Conservation (phyloP, 2,888 invertebrate genomes). For the Mamestra brassicae region DNA sequence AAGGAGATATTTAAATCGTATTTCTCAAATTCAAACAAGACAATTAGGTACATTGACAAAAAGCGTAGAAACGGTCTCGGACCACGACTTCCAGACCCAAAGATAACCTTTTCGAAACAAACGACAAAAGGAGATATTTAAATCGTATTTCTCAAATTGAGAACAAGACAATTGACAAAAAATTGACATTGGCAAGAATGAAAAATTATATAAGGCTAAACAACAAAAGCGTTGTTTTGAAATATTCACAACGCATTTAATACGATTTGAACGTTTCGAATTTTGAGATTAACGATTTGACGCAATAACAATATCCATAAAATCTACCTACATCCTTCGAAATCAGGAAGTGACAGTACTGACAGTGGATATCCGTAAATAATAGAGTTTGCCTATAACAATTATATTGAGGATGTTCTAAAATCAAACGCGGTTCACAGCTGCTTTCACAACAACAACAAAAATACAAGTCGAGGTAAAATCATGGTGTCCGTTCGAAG, state of each 20-base stretch:
- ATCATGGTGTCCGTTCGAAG: background rate
- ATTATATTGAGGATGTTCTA: conserved; percentile 28
- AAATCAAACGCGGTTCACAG: background rate
- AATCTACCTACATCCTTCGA: conserved; percentile 21
- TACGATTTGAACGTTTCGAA: background rate
- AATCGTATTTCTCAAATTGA: too few relatives aligned
- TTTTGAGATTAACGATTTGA: background rate
- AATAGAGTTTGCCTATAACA: conserved; percentile 2
- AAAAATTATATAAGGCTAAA: too few relatives aligned
- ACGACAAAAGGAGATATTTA: too few relatives aligned
- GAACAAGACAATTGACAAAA: too few relatives aligned
- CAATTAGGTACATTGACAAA: too few relatives aligned
- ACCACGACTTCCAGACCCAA: too few relatives aligned
- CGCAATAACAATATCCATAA: conserved; percentile 15
- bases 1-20: too few relatives aligned
- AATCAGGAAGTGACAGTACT: conserved; percentile 33
- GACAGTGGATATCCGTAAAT: conserved; percentile 29
- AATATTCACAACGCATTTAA: background rate
- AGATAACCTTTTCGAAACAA: too few relatives aligned
- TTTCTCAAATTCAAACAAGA: too few relatives aligned
- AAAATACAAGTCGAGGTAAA: background rate
- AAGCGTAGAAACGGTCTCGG: too few relatives aligned
- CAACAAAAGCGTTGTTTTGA: background rate
- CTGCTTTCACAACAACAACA: background rate
- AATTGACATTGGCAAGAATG: too few relatives aligned